Percentiles rank a stretch among this genome's conserved stretches.
Conservation (phyloP, 2,113 vertebrate genomes). For the Phalacrocorax aristotelis region DNA sequence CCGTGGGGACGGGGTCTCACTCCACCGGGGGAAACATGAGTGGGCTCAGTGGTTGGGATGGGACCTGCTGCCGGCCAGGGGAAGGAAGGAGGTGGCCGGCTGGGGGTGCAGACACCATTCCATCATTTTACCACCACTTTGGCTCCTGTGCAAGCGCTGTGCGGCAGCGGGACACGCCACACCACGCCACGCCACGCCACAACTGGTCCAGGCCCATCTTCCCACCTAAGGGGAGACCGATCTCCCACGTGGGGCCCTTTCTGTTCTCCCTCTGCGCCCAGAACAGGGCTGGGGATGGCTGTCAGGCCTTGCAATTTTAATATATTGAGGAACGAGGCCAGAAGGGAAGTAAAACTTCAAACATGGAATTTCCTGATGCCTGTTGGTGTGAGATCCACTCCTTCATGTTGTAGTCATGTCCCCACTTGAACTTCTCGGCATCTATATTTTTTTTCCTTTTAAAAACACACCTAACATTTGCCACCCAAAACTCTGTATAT, state of each 20-base stretch:
- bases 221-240: accelerated
- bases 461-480: neutral
- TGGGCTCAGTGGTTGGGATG: accelerated
- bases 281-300: accelerated
- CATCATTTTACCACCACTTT: accelerated
- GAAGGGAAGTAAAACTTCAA: neutral
- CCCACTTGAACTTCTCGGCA: neutral
- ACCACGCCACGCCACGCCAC: too few relatives aligned
- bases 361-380: slow-evolving; percentile 1
- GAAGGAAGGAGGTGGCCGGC: too few relatives aligned
- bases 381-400: neutral
- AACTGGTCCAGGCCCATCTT: neutral
- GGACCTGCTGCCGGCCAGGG: too few relatives aligned
- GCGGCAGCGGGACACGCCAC: accelerated
- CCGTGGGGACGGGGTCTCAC: neutral
- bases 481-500: neutral
- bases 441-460: neutral
- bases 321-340: neutral
- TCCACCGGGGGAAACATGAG: accelerated
- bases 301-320: accelerated
- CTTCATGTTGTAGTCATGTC: neutral
- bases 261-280: accelerated
- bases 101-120: accelerated
- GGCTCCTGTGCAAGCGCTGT: neutral
- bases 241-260: accelerated